A percentile compares a stretch with the other conserved stretches of the same genome.
phyloP scores from a whole-genome alignment of 2,113 vertebrate species.

The Cavia aperea region DNA sequence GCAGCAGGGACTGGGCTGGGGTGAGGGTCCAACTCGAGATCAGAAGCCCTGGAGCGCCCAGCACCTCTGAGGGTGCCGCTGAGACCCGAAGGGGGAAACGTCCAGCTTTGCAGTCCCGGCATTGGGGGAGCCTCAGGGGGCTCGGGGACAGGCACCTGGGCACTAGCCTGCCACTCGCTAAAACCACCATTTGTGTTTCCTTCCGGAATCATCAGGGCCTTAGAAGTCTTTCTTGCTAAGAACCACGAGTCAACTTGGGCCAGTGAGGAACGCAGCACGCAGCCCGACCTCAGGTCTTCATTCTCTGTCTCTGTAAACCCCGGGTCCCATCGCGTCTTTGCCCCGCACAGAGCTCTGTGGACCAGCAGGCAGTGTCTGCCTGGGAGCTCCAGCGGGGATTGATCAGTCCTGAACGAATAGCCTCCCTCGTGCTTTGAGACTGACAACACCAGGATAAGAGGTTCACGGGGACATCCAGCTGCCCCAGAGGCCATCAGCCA shows the following conservation, averaged over 20 bases:
- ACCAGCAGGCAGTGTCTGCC: background rate
- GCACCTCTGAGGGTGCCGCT: background rate
- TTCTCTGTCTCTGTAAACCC: background rate
- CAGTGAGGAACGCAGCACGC: background rate
- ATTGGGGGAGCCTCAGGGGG: background rate
- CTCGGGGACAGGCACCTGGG: background rate
- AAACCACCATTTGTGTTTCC: background rate
- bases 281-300: background rate
- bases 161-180: fast-evolving
- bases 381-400: background rate
- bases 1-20: background rate
- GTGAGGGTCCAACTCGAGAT: background rate
- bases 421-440: background rate
- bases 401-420: background rate
- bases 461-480: background rate
- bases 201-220: background rate
- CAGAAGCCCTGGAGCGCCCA: background rate
- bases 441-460: background rate
- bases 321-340: fast-evolving
- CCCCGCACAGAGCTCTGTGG: background rate
- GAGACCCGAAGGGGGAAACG: background rate
- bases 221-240: background rate
- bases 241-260: background rate
- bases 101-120: background rate
- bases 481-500: background rate